Percentiles rank a stretch among this genome's conserved stretches.
Evolutionary conservation across 2,888 invertebrate genomes (phyloP).

Genomic region (Ptychoptera albimana): DNA sequence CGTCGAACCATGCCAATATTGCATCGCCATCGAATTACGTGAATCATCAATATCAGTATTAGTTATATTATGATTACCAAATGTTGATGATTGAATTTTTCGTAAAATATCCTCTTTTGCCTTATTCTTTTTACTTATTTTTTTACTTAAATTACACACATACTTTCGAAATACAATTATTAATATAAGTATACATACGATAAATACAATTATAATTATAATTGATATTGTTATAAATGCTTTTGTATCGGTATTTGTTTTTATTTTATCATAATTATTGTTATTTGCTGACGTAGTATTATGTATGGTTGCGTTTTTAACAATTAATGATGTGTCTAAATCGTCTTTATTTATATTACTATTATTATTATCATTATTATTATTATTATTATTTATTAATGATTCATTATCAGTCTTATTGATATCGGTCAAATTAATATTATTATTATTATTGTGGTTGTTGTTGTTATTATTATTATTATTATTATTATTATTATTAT

Average conservation of each 20-base stretch:
- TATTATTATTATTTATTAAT: constrained; percentile 2
- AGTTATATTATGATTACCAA: constrained; percentile 19
- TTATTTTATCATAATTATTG: constrained; percentile 16
- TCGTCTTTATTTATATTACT: constrained; percentile 6
- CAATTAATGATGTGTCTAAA: constrained; percentile 2
- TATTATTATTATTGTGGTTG: neutral
- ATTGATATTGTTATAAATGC: constrained; percentile 53
- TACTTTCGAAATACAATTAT: constrained; percentile 52
- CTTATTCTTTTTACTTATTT: constrained; percentile 23
- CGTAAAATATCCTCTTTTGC: constrained; percentile 60
- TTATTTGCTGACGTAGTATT: constrained; percentile 2
- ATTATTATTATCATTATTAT: constrained; percentile 16
- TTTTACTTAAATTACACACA: constrained; percentile 48
- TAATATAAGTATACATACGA: constrained; percentile 48
- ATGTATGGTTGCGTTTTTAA: constrained; percentile 8
- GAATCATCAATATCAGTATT: constrained; percentile 19
- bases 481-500: neutral
- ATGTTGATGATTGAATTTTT: constrained; percentile 29
- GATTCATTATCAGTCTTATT: neutral
- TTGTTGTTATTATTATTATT: neutral
- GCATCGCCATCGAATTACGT: constrained; percentile 40
- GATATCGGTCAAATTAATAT: constrained; percentile 2
- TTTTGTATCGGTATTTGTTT: constrained; percentile 34
- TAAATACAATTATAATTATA: constrained; percentile 46
- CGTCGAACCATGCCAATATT: constrained; percentile 66